Conservation (phyloP, 1,140 invertebrate genomes). For the Drosophila orena region DNA sequence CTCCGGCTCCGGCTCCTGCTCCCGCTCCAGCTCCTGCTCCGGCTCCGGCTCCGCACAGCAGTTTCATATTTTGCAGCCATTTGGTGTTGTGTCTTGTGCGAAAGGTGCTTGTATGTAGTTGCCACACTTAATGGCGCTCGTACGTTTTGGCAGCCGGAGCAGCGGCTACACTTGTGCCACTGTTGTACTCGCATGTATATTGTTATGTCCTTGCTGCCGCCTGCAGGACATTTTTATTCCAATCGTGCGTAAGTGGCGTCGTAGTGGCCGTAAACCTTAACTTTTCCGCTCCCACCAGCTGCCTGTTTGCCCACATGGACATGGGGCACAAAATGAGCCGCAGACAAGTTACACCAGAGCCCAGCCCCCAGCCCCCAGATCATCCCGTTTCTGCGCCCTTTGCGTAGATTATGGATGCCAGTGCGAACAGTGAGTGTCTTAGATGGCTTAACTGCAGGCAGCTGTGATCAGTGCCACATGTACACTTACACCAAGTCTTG, state of each 20-base stretch:
- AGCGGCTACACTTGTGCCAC: constrained; percentile 40
- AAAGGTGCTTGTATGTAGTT: constrained; percentile 45
- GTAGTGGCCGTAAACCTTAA: constrained; percentile 40
- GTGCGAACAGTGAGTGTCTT: no score
- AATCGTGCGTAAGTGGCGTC: constrained; percentile 60
- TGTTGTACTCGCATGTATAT: constrained; percentile 36
- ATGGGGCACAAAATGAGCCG: no score
- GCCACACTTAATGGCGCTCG: constrained; percentile 46
- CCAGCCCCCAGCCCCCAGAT: no score
- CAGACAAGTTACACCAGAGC: no score
- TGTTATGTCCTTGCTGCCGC: constrained; percentile 51
- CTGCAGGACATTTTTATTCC: constrained; percentile 59
- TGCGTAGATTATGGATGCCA: no score
- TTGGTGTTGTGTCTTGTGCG: constrained; percentile 43
- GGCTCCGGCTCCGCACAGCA: constrained; percentile 1
- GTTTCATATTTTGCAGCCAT: constrained; percentile 57
- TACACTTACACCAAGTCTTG: background rate
- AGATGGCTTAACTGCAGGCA: no score
- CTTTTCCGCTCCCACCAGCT: constrained; percentile 11
- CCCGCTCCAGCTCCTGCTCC: no score
- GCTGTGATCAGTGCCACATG: no score
- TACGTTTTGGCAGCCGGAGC: constrained; percentile 51
- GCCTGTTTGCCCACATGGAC: background rate
- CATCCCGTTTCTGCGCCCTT: no score
- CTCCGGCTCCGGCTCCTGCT: no score